Conservation (phyloP, 2,888 invertebrate species). For the Sinotaia quadrata region DNA sequence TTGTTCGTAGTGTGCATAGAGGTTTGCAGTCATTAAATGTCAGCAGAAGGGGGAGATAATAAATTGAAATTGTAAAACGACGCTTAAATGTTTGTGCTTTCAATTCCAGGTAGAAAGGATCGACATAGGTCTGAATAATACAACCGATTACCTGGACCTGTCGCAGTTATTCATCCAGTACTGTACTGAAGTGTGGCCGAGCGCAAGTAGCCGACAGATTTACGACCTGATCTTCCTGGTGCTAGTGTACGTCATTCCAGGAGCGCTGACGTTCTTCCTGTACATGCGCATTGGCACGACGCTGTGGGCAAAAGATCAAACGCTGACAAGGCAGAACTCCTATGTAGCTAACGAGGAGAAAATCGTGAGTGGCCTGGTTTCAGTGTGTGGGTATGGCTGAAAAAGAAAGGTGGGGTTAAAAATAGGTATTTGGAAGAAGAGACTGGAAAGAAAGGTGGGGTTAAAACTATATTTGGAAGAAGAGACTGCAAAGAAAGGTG, state of each 20-base stretch:
- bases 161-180: constrained; percentile 35
- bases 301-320: constrained; percentile 61
- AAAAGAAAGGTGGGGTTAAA: no score
- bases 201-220: constrained; percentile 73
- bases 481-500: no score
- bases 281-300: constrained; percentile 73
- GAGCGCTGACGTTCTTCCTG: constrained; percentile 73
- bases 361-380: constrained; percentile 27
- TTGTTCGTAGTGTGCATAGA: no score
- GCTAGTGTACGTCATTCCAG: constrained; percentile 83
- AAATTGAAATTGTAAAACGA: no score
- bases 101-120: constrained; percentile 32
- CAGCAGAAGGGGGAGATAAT: no score
- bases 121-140: constrained; percentile 21
- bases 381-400: no score
- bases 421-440: no score
- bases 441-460: no score
- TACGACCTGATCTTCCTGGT: constrained; percentile 82
- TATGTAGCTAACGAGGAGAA: constrained; percentile 42
- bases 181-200: constrained; percentile 50
- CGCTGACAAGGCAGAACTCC: constrained; percentile 51
- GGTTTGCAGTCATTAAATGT: no score
- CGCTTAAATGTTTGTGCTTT: no score
- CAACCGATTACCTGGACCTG: constrained; percentile 26
- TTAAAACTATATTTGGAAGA: no score